These are phyloP conservation scores for Synanthedon myopaeformis DNA, from an alignment of 2,888 invertebrate genomes.

Conservation along the genomic window DNA sequence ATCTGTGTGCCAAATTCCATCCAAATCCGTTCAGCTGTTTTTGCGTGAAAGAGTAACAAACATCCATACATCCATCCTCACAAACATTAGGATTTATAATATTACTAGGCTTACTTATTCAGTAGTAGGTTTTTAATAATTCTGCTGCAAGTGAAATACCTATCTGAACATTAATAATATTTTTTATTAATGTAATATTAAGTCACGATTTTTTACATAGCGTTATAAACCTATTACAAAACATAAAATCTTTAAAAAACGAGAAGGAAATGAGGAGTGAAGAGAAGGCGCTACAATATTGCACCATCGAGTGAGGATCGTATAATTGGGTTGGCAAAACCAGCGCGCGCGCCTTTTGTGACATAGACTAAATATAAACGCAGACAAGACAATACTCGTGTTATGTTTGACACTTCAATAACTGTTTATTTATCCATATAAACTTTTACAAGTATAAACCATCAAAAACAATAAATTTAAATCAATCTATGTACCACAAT, in stretches of 20 bases:
- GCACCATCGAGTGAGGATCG: constrained; percentile 27
- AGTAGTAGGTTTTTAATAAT: neutral
- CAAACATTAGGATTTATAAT: too few species aligned
- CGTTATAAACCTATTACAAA: constrained; percentile 20
- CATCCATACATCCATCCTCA: too few species aligned
- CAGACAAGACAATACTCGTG: neutral
- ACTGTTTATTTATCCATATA: too few species aligned
- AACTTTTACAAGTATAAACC: too few species aligned
- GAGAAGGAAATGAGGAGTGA: constrained; percentile 14
- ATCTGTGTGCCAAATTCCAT: too few species aligned
- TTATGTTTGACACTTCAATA: too few species aligned
- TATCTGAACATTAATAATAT: too few species aligned
- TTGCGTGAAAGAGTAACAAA: too few species aligned
- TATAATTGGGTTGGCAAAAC: constrained; percentile 47
- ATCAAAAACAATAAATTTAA: too few species aligned
- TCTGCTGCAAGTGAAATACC: neutral
- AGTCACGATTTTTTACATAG: constrained; percentile 1
- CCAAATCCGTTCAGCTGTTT: too few species aligned
- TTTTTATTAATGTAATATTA: neutral
- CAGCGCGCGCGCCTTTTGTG: constrained; percentile 9
- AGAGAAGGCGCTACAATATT: constrained; percentile 33
- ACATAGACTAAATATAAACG: constrained; percentile 13
- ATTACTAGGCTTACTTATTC: too few species aligned
- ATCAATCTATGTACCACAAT: too few species aligned
- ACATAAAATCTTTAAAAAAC: constrained; percentile 8